Evolutionary conservation across 1,140 invertebrate species (phyloP), one percentile per base, ranked within the genome.

Genomic region (Anthonomus grandis): DNA sequence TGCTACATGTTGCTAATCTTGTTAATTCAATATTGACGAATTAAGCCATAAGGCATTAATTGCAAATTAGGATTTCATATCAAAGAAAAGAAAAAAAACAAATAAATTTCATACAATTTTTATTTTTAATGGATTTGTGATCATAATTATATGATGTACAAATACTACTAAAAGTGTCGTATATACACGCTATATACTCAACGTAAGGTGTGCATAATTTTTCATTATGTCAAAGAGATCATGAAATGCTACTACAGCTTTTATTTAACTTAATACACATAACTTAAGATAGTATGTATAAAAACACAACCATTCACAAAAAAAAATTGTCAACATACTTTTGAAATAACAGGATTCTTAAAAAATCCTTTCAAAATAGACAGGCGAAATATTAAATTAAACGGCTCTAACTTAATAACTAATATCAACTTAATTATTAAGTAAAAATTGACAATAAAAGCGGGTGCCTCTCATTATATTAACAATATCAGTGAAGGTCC

Each of bases 131-230:
- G 49, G 22, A 42, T 41, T 52, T 52, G 49, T 42, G 49, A 41
- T 52, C 31, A 36, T 50, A 53, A 53, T 57, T n/a, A n/a, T n/a
- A 57, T 41, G 55, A 42, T 44, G 55, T 57, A 57, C 55, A 57
- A 57, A 57, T 57, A 50, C 46, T 50, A 57, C 54, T 57, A 39
- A 57, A 42, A 22, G 24, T 46, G 41, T 17, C 23, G 15, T 49
- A 44, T 57, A 44, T 57, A 50, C 24, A 50, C 23, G 39, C 10
- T 18, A 38, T 50, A 51, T 50, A 8, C 38, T 13, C 46, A 55
- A 57, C 36, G 24, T 50, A 57, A 57, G 37, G 36, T 42, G 55
- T 57, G 55, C 55, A 50, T 47, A 55, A 10, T 51, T 21, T 51
- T 55, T 25, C 21, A 41, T 36, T 41, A 48, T 48, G 19, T 4